Conservation (phyloP, 2,797 vertebrate genomes). For the Enoplosus armatus region DNA sequence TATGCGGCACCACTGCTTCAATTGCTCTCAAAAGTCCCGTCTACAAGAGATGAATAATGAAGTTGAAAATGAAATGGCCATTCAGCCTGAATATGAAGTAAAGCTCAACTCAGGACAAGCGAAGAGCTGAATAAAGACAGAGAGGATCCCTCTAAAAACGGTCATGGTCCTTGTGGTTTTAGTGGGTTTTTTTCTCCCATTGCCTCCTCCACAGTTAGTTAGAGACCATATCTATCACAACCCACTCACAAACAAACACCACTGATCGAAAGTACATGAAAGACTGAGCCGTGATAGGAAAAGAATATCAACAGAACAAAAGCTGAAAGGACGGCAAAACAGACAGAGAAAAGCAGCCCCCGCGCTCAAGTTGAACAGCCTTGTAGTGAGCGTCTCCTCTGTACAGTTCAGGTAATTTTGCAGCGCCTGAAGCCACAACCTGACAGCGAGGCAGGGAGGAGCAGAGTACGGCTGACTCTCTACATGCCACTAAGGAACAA, state of each 20-base stretch:
- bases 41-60: constrained; percentile 41
- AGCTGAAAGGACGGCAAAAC: constrained; percentile 40
- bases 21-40: constrained; percentile 24
- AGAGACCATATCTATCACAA: constrained; percentile 46
- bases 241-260: constrained; percentile 58
- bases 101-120: constrained; percentile 38
- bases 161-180: constrained; percentile 9
- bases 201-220: constrained; percentile 35
- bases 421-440: constrained; percentile 47
- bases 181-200: background rate
- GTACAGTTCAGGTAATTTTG: constrained; percentile 49
- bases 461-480: constrained; percentile 24
- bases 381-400: constrained; percentile 51
- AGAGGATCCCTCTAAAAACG: constrained; percentile 29
- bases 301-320: constrained; percentile 48
- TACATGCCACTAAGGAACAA: constrained; percentile 46
- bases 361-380: constrained; percentile 44
- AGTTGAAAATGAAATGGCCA: constrained; percentile 45
- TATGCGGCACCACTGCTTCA: constrained; percentile 3
- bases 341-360: constrained; percentile 30
- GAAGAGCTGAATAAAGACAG: constrained; percentile 27
- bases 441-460: constrained; percentile 40
- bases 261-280: constrained; percentile 48
- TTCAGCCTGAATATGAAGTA: constrained; percentile 36
- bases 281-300: constrained; percentile 28